Percentiles rank a stretch among this genome's conserved stretches.
phyloP scores from a whole-genome alignment of 1,140 invertebrate genomes.

The Condylostylus longicornis region DNA sequence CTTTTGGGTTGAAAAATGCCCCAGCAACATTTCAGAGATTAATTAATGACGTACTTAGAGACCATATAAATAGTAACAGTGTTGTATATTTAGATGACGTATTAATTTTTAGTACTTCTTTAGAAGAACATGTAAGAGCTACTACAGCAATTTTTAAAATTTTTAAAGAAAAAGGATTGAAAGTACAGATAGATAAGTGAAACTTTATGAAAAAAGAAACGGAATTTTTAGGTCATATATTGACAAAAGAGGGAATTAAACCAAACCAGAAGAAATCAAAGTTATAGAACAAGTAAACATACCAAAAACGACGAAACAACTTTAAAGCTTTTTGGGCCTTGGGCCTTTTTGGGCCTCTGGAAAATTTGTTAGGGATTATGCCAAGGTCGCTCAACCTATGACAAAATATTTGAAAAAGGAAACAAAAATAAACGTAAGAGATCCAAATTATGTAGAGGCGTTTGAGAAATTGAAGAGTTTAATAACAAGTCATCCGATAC shows the following conservation, averaged over 20 bases:
- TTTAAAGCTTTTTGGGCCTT: too few relatives aligned
- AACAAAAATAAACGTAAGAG: too few relatives aligned
- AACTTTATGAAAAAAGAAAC: slow-evolving; percentile 21
- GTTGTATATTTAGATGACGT: slow-evolving; percentile 34
- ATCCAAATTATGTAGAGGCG: too few relatives aligned
- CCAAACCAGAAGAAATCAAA: slow-evolving; percentile 17
- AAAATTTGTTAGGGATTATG: too few relatives aligned
- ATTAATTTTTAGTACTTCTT: slow-evolving; percentile 22
- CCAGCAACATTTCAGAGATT: slow-evolving; percentile 33
- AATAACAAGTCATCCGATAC: slow-evolving; percentile 5
- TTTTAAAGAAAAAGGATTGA: slow-evolving; percentile 18
- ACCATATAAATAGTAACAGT: slow-evolving; percentile 17
- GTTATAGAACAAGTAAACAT: slow-evolving; percentile 14
- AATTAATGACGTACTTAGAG: slow-evolving; percentile 27
- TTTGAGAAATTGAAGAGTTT: too few relatives aligned
- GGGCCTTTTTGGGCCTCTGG: too few relatives aligned
- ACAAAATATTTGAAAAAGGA: too few relatives aligned
- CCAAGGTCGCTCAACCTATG: too few relatives aligned
- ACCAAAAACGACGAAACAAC: too few relatives aligned
- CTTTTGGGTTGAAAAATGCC: slow-evolving; percentile 32
- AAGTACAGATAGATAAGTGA: slow-evolving; percentile 21
- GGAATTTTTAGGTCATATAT: slow-evolving; percentile 20
- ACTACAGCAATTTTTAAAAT: slow-evolving; percentile 20
- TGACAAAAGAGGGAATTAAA: slow-evolving; percentile 15
- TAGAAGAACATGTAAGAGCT: slow-evolving; percentile 23